phyloP scores from a whole-genome alignment of 2,888 invertebrate species.

The Thymelicus lineola region DNA sequence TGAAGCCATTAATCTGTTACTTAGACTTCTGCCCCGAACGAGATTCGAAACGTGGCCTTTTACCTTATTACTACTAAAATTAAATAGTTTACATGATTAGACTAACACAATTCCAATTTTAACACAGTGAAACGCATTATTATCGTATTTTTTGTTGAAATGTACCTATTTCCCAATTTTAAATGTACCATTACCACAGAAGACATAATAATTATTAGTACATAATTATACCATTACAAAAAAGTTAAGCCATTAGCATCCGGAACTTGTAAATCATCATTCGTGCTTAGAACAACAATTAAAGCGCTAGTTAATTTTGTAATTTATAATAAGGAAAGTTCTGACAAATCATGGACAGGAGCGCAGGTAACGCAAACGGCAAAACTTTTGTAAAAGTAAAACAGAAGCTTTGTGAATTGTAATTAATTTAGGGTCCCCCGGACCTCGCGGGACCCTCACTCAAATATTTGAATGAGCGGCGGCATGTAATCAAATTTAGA shows the following conservation, averaged over 20 bases:
- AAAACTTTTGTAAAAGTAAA: conserved; percentile 44
- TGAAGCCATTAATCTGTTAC: too few species aligned
- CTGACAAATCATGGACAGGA: conserved; percentile 20
- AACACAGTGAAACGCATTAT: too few species aligned
- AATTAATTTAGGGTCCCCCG: conserved; percentile 47
- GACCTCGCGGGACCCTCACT: conserved; percentile 34
- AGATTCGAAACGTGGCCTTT: too few species aligned
- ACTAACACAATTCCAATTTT: too few species aligned
- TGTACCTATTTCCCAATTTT: too few species aligned
- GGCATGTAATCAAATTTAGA: conserved; percentile 48
- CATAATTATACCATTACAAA: neutral
- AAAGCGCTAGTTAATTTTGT: conserved; percentile 29
- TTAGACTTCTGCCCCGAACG: too few species aligned
- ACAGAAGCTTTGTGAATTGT: conserved; percentile 47
- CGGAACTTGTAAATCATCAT: neutral
- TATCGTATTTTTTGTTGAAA: too few species aligned
- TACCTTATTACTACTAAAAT: too few species aligned
- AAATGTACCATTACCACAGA: neutral
- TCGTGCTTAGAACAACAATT: conserved; percentile 24
- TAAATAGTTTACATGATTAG: too few species aligned
- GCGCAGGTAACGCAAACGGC: conserved; percentile 34
- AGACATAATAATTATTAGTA: too few species aligned
- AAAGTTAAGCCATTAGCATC: neutral
- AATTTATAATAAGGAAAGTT: conserved; percentile 26
- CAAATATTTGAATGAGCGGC: conserved; percentile 45